Percentiles rank a stretch among this genome's conserved stretches.
These are phyloP conservation scores for Porites lobata DNA, from an alignment of 92 coral and sea anemone genomes.

Conservation along the genomic window DNA sequence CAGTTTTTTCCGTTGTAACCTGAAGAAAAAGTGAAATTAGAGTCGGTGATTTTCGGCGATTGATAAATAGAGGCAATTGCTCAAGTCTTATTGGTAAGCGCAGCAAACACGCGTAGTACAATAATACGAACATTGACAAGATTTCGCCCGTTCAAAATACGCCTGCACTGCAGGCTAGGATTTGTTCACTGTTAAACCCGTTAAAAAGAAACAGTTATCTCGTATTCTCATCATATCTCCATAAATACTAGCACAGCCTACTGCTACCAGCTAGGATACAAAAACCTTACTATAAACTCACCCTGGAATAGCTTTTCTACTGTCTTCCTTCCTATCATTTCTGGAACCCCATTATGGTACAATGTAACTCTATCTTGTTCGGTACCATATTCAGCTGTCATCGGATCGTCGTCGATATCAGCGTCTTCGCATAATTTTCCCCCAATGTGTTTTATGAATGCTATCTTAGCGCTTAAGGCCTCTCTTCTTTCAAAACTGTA, in stretches of 20 bases:
- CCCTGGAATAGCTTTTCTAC: constrained; percentile 52
- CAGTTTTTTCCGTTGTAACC: constrained; percentile 28
- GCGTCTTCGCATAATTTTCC: constrained; percentile 14
- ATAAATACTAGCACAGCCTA: no score
- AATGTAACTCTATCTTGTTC: constrained; percentile 25
- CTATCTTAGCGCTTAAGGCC: constrained; percentile 40
- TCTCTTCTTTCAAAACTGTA: constrained; percentile 50
- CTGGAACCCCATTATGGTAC: constrained; percentile 45
- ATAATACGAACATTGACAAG: no score
- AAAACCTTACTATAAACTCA: neutral
- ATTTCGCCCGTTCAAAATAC: no score
- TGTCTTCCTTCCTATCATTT: constrained; percentile 38
- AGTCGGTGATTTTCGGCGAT: neutral
- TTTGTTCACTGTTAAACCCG: no score
- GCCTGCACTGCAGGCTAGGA: no score
- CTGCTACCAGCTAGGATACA: no score
- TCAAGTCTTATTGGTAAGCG: no score
- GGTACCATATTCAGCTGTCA: constrained; percentile 12
- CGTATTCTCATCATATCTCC: no score
- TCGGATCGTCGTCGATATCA: constrained; percentile 22
- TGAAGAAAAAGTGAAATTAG: neutral
- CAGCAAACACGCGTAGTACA: no score
- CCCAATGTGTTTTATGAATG: constrained; percentile 30
- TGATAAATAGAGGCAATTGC: neutral
- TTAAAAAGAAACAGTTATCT: no score